A percentile compares a stretch with the other conserved stretches of the same genome.
Conservation (phyloP, 2,888 invertebrate genomes). For the Erynnis tages region DNA sequence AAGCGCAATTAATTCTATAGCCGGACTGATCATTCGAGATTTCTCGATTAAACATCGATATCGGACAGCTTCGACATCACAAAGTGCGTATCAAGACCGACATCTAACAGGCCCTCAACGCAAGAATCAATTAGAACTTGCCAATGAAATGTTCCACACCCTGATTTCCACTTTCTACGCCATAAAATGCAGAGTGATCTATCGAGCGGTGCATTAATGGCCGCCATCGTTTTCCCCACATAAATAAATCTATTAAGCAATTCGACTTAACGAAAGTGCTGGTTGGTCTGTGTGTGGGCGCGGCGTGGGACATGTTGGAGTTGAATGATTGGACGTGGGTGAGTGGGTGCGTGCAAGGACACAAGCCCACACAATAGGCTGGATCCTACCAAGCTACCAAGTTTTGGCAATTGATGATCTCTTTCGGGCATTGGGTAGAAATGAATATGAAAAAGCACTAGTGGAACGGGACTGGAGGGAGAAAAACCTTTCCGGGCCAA, state of each 20-base stretch:
- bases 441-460: neutral
- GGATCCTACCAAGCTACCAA: conserved; percentile 31
- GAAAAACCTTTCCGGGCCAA: no score
- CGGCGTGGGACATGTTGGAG: conserved; percentile 59
- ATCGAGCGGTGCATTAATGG: conserved; percentile 17
- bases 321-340: conserved; percentile 55
- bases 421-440: neutral
- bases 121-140: conserved; percentile 25
- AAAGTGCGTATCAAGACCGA: conserved; percentile 11
- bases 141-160: conserved; percentile 23
- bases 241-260: conserved; percentile 60
- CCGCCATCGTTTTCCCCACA: conserved; percentile 45
- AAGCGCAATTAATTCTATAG: no score
- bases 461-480: no score
- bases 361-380: conserved; percentile 48
- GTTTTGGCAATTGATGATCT: conserved; percentile 18
- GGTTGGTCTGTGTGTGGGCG: conserved; percentile 55
- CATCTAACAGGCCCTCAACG: conserved; percentile 14
- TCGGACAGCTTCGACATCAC: conserved; percentile 12
- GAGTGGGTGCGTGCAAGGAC: conserved; percentile 67
- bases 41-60: neutral
- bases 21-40: no score
- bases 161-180: conserved; percentile 25
- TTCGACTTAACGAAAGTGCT: conserved; percentile 66
- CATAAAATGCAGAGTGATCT: conserved; percentile 26